Evolutionary conservation across 2,797 vertebrate species (phyloP).

Genomic region (Poeciliopsis gracilis): DNA sequence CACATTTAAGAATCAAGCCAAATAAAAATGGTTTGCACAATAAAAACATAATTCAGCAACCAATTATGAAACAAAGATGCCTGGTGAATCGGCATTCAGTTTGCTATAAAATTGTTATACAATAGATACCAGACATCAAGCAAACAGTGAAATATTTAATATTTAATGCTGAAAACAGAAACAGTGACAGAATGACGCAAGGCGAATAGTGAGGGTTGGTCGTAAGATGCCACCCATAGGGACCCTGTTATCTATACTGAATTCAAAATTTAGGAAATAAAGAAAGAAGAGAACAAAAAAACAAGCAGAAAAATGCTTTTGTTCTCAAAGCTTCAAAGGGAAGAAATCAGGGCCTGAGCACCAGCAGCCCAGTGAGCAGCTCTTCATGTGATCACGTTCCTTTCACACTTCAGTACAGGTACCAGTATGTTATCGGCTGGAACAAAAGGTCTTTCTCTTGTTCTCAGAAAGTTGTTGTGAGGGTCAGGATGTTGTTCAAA

Average conservation of each 20-base stretch:
- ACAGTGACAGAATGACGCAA: not conserved
- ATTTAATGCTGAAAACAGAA: not conserved
- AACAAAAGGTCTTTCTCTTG: constrained; percentile 15
- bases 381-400: constrained; percentile 49
- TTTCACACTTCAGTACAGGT: constrained; percentile 70
- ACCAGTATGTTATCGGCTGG: constrained; percentile 47
- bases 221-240: not conserved
- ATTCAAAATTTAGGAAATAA: constrained; percentile 27
- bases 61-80: too few relatives aligned
- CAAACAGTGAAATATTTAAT: not conserved
- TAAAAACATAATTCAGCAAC: too few relatives aligned
- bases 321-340: constrained; percentile 44
- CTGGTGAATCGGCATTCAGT: too few relatives aligned
- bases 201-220: not conserved
- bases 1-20: too few relatives aligned
- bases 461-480: constrained; percentile 38
- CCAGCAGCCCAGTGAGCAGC: constrained; percentile 24
- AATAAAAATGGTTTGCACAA: too few relatives aligned
- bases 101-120: not conserved
- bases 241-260: constrained; percentile 14
- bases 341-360: constrained; percentile 28
- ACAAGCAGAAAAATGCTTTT: constrained; percentile 23
- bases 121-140: not conserved
- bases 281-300: constrained; percentile 29
- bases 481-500: constrained; percentile 68